A percentile compares a stretch with the other conserved stretches of the same genome.
These are phyloP conservation scores for Tragelaphus scriptus DNA, from an alignment of 2,113 vertebrate species.

Conservation along the genomic window DNA sequence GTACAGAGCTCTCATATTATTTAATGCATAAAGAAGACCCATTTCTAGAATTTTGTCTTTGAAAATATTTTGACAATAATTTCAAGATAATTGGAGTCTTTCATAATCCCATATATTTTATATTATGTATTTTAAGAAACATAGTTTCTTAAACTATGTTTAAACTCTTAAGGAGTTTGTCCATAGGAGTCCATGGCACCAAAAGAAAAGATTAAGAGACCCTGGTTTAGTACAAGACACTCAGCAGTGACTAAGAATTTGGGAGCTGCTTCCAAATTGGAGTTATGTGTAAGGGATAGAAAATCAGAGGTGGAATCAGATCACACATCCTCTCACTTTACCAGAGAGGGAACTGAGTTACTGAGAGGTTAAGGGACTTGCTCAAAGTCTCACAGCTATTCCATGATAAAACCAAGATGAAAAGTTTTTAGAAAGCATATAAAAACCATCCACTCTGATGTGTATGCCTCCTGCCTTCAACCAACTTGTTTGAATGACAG, in stretches of 20 bases:
- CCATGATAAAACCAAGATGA: not conserved
- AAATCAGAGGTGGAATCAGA: slow-evolving; percentile 11
- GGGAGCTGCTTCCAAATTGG: not conserved
- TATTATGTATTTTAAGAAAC: not conserved
- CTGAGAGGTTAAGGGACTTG: not conserved
- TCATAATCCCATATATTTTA: slow-evolving; percentile 7
- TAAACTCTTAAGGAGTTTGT: not conserved
- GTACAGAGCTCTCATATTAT: not conserved
- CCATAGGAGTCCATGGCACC: not conserved
- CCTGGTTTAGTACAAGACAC: not conserved
- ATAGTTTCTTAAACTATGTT: not conserved
- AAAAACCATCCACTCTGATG: not conserved
- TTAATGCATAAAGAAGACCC: slow-evolving; percentile 27
- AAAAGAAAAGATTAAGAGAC: not conserved
- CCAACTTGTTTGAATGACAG: not conserved
- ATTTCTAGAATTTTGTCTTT: slow-evolving; percentile 25
- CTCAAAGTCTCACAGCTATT: not conserved
- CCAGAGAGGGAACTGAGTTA: not conserved
- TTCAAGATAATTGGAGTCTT: not conserved
- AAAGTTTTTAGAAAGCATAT: not conserved
- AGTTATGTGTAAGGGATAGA: slow-evolving; percentile 19
- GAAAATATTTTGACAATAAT: slow-evolving; percentile 1
- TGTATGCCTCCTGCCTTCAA: not conserved
- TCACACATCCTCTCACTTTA: not conserved
- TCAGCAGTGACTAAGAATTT: slow-evolving; percentile 38